phyloP scores from a whole-genome alignment of 2,113 vertebrate species.

The Cricetomys ansorgei region DNA sequence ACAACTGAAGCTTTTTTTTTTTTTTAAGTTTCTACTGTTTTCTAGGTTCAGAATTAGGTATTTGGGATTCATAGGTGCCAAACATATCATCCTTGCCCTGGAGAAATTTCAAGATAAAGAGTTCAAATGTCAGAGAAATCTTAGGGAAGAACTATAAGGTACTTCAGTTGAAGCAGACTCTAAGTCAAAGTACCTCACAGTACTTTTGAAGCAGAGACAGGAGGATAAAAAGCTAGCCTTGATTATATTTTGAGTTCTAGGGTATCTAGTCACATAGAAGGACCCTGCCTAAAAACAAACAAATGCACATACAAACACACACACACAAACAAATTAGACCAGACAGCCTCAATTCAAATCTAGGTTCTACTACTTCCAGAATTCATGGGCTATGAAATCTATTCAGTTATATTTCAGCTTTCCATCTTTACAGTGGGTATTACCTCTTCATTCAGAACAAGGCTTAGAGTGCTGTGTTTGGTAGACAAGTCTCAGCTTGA shows the following conservation, averaged over 20 bases:
- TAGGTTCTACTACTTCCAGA: neutral
- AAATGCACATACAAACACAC: neutral
- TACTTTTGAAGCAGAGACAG: neutral
- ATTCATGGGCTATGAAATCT: neutral
- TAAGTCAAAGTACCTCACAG: neutral
- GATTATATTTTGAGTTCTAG: neutral
- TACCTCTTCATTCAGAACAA: neutral
- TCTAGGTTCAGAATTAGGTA: neutral
- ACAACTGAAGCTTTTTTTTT: neutral
- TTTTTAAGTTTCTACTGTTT: neutral
- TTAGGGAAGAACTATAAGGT: accelerated
- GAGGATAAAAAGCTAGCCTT: neutral
- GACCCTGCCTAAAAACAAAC: neutral
- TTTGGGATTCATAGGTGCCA: neutral
- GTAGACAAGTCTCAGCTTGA: neutral
- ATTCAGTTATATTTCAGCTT: neutral
- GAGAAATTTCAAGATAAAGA: neutral
- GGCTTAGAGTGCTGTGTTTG: neutral
- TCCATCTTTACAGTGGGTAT: neutral
- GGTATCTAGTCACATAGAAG: neutral
- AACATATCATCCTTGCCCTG: neutral
- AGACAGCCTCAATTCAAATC: neutral
- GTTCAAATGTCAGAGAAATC: neutral
- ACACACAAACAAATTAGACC: neutral
- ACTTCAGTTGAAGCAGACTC: neutral